phyloP scores from a whole-genome alignment of 2,797 vertebrate species.

The Tarsius wallacei region DNA sequence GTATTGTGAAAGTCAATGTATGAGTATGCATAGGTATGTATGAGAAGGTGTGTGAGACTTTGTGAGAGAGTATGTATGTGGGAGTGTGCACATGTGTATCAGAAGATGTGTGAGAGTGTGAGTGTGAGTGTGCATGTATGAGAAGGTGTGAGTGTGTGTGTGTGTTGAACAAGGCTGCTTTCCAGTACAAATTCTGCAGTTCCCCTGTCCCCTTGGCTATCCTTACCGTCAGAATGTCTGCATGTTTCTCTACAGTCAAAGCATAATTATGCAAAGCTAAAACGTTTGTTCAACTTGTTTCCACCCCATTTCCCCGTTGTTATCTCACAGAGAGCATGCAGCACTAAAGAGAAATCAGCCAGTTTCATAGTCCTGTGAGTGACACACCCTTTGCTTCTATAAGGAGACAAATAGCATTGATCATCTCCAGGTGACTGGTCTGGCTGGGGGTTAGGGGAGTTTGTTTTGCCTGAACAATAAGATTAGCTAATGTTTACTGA shows the following conservation, averaged over 20 bases:
- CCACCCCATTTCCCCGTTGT: not conserved
- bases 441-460: too few species aligned
- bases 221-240: not conserved
- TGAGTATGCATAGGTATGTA: not conserved
- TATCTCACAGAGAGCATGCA: not conserved
- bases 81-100: too few species aligned
- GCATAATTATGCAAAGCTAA: not conserved
- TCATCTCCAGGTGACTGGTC: not conserved
- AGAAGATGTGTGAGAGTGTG: too few species aligned
- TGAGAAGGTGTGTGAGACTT: not conserved
- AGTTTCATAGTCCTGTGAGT: too few species aligned
- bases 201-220: not conserved
- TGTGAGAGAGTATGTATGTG: not conserved
- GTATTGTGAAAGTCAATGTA: too few species aligned
- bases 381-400: not conserved
- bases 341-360: not conserved
- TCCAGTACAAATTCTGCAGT: not conserved
- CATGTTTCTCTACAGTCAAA: not conserved
- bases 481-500: not conserved
- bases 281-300: not conserved
- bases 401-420: not conserved
- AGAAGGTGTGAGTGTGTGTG: too few species aligned
- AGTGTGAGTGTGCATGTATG: too few species aligned
- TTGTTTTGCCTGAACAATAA: not conserved
- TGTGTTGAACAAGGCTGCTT: not conserved